phyloP scores from a whole-genome alignment of 2,888 invertebrate species.

The Timema podura region DNA sequence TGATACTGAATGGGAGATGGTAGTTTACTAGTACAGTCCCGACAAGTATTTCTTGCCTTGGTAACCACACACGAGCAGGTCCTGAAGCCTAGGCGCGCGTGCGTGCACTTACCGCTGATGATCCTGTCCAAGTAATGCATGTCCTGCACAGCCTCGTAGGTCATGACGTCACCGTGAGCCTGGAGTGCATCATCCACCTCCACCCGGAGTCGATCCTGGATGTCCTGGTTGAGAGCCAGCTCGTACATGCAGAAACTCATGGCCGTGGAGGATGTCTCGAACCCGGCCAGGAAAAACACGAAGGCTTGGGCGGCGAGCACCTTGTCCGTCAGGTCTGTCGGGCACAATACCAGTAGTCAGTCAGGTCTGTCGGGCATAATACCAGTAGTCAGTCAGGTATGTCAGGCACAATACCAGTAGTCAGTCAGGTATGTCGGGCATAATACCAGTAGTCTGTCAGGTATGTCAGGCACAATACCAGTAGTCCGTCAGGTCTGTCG shows the following conservation, averaged over 20 bases:
- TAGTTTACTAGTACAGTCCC: too few species aligned
- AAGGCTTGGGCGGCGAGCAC: slow-evolving; percentile 14
- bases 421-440: not conserved
- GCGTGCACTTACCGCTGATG: not conserved
- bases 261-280: slow-evolving; percentile 8
- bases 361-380: not conserved
- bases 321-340: not conserved
- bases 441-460: not conserved
- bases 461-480: not conserved
- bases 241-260: slow-evolving; percentile 15
- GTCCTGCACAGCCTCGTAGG: slow-evolving; percentile 13
- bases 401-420: too few species aligned
- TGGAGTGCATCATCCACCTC: not conserved
- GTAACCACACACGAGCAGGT: too few species aligned
- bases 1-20: too few species aligned
- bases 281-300: slow-evolving; percentile 11
- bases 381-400: too few species aligned
- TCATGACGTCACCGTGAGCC: not conserved
- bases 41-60: too few species aligned
- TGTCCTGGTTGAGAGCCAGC: slow-evolving; percentile 5
- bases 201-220: not conserved
- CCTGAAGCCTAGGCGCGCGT: too few species aligned
- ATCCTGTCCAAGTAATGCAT: slow-evolving; percentile 12
- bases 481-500: too few species aligned
- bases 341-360: not conserved